These are phyloP conservation scores for Neotragus pygmaeus DNA, from an alignment of 2,113 vertebrate genomes.

Conservation along the genomic window DNA sequence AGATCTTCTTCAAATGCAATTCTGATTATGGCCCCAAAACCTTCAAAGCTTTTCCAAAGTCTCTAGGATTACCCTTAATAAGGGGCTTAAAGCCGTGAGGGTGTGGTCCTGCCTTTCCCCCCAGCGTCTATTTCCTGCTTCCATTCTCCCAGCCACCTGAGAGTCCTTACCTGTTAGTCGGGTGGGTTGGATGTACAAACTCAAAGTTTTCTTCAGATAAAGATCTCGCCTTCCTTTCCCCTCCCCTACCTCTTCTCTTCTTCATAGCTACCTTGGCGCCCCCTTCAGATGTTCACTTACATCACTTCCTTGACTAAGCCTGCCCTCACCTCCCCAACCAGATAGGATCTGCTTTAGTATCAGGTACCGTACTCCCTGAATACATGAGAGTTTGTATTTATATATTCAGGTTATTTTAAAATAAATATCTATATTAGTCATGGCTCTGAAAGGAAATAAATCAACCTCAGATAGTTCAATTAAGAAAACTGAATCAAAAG, in stretches of 20 bases:
- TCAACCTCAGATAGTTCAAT: not conserved
- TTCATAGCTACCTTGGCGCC: not conserved
- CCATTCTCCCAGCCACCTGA: not conserved
- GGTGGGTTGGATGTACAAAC: not conserved
- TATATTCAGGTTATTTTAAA: not conserved
- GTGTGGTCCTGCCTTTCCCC: not conserved
- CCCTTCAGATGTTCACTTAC: not conserved
- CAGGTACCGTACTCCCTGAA: not conserved
- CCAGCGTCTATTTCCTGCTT: not conserved
- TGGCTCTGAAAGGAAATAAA: not conserved
- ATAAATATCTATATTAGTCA: not conserved
- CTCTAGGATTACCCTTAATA: not conserved
- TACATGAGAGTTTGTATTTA: not conserved
- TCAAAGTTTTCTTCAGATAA: not conserved
- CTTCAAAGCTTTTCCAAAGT: not conserved
- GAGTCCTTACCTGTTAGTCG: not conserved
- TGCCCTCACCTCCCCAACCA: not conserved
- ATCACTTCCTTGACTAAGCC: not conserved
- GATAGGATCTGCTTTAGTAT: not conserved
- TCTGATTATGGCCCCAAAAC: not conserved
- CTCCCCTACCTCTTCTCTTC: not conserved
- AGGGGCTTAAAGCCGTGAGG: not conserved
- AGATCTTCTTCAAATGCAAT: not conserved
- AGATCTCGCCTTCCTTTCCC: not conserved
- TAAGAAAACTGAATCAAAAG: not conserved